phyloP scores from a whole-genome alignment of 2,113 vertebrate genomes.

The Puma concolor region DNA sequence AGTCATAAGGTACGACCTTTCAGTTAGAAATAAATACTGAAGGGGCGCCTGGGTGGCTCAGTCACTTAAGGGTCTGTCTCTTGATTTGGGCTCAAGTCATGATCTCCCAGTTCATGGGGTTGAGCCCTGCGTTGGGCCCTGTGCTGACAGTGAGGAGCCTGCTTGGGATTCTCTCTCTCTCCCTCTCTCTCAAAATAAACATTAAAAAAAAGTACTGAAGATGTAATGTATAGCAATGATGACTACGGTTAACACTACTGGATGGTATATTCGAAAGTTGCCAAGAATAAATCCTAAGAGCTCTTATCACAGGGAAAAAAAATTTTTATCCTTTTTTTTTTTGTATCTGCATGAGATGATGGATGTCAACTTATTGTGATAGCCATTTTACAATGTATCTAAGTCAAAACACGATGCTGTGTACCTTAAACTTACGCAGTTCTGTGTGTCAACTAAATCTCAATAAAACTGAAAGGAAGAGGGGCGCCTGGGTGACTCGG shows the following conservation, averaged over 20 bases:
- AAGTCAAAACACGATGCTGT: neutral
- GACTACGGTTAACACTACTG: neutral
- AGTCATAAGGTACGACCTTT: neutral
- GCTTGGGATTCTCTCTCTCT: too few species aligned
- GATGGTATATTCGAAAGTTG: neutral
- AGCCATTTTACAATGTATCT: neutral
- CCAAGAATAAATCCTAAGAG: neutral
- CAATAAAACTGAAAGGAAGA: neutral
- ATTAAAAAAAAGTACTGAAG: neutral
- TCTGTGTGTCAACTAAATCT: neutral
- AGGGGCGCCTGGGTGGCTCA: too few species aligned
- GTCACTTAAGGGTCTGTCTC: too few species aligned
- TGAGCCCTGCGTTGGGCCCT: too few species aligned
- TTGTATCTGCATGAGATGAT: neutral
- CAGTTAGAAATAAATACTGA: neutral
- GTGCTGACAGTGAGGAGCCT: too few species aligned
- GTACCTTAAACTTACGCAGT: neutral
- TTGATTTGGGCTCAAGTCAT: too few species aligned
- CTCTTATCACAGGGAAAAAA: neutral
- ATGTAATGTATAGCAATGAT: neutral
- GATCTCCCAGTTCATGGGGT: too few species aligned
- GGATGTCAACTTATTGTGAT: neutral
- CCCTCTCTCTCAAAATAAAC: too few species aligned
- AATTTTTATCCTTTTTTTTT: neutral
- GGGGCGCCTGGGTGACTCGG: too few species aligned